These are phyloP conservation scores for Heliopora coerulea DNA, from an alignment of 92 coral and sea anemone species.

Conservation along the genomic window DNA sequence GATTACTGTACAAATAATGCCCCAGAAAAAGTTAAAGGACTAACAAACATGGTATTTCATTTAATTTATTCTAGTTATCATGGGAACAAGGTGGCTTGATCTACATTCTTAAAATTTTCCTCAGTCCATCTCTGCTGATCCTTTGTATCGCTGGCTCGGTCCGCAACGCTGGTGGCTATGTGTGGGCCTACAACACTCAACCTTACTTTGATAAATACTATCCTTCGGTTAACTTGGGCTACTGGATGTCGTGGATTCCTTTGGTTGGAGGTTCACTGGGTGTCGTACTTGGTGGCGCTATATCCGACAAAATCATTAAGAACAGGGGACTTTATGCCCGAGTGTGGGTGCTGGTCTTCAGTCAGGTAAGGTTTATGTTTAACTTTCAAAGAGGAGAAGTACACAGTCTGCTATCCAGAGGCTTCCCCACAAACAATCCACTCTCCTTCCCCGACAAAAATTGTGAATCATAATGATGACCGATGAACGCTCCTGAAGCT, in stretches of 20 bases:
- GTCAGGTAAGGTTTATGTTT: too few species aligned
- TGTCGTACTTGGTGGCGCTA: slow-evolving; percentile 91
- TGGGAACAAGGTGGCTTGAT: slow-evolving; percentile 23
- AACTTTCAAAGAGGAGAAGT: too few species aligned
- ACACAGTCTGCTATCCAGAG: too few species aligned
- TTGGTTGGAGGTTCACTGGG: slow-evolving; percentile 90
- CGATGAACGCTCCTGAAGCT: too few species aligned
- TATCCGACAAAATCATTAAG: slow-evolving; percentile 92
- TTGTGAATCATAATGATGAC: too few species aligned
- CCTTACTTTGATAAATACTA: slow-evolving; percentile 96
- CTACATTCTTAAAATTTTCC: slow-evolving; percentile 67
- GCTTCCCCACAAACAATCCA: too few species aligned
- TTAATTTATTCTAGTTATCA: slow-evolving; percentile 7
- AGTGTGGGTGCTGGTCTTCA: slow-evolving; percentile 87
- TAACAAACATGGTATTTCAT: too few species aligned
- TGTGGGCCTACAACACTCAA: slow-evolving; percentile 99
- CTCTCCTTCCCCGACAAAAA: too few species aligned
- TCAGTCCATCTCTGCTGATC: slow-evolving; percentile 78
- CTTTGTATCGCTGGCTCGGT: slow-evolving; percentile 91
- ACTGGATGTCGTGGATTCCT: slow-evolving; percentile 98
- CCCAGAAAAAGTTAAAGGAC: too few species aligned
- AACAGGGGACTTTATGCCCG: slow-evolving; percentile 84
- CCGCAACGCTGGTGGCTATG: slow-evolving; percentile 95
- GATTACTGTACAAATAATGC: too few species aligned
- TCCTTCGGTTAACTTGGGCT: slow-evolving; percentile 85